phyloP scores from a whole-genome alignment of 2,797 vertebrate species.

The Cyprinella venusta region DNA sequence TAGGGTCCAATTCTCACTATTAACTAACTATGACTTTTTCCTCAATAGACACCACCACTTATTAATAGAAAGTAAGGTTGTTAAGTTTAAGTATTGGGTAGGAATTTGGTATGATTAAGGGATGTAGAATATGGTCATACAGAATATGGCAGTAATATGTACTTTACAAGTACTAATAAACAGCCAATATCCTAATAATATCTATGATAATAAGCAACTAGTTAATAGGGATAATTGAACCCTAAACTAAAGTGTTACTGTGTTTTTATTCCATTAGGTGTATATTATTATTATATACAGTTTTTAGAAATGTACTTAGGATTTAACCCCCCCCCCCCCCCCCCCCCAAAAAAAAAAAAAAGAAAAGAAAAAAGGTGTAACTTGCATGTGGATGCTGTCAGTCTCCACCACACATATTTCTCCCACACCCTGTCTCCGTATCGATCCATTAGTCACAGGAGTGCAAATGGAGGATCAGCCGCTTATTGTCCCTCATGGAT shows the following conservation, averaged over 20 bases:
- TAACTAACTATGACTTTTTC: neutral
- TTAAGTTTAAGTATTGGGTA: neutral
- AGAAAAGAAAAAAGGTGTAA: constrained; percentile 15
- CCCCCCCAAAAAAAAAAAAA: neutral
- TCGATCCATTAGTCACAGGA: constrained; percentile 67
- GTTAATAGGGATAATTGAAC: too few relatives aligned
- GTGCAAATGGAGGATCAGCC: constrained; percentile 60
- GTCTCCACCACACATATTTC: constrained; percentile 2
- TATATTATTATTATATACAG: neutral
- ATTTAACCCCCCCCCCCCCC: too few relatives aligned
- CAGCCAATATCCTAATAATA: too few relatives aligned
- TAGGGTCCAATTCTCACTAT: neutral
- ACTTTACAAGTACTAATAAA: too few relatives aligned
- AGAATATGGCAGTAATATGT: too few relatives aligned
- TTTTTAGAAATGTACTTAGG: neutral
- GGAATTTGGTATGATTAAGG: too few relatives aligned
- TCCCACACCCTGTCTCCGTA: constrained; percentile 49
- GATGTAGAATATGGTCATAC: too few relatives aligned
- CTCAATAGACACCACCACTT: neutral
- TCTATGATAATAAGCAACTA: too few relatives aligned
- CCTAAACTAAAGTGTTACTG: too few relatives aligned
- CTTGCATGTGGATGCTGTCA: neutral
- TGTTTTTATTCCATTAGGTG: neutral
- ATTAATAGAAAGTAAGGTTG: neutral
- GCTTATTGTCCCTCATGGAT: constrained; percentile 57